Base-by-base conservation (phyloP, 2,797 vertebrate genomes). In the Coregonus suidteri region DNA sequence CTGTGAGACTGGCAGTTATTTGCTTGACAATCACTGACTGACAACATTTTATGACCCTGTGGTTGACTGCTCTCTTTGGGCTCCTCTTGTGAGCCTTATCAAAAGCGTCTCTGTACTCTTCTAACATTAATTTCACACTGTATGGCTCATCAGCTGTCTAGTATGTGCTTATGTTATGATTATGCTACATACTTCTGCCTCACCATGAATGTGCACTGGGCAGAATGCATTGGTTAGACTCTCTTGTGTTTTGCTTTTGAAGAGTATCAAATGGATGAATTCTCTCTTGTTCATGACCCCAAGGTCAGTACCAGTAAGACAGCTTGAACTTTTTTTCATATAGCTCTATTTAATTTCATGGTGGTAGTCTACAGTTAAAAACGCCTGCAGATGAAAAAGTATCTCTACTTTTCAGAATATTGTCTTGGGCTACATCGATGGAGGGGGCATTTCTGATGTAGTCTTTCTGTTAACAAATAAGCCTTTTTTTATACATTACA, bases 51-150 rank as follows among this genome's bases (percentile, higher is more conserved):
- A 7, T 41, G 37, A 41, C 37, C 64, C 82, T 78, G 80, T 77
- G 78, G 81, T 86, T 84, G 78, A 85, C 83, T 84, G 77, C 67
- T 1, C 73, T 65, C 51, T 64, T n/a, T 59, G n/a, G n/a, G 18
- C 53, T 75, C 52, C 69, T 59, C 41, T 1, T 15, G 70, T 76
- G 59, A 37, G 18, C 14, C 62, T 16, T 76, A 41, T 79, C 65
- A 37, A 51, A 51, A 47, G 64, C 4, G 34, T 6, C 35, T 11
- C 34, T 75, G 15, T 67, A 56, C 18, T 54, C 41, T 82, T 76
- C 0, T 74, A n/a, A 77, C 76, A 25, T 69, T 74, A 35, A 73
- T 80, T 79, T 80, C n/a, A 75, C 69, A 25, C 66, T 51, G 34
- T 41, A 14, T 15, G 47, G 4, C 47, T 25, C 25, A 14, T 52